Conservation (phyloP, 2,888 invertebrate species). For the Drosophila neonasuta region DNA sequence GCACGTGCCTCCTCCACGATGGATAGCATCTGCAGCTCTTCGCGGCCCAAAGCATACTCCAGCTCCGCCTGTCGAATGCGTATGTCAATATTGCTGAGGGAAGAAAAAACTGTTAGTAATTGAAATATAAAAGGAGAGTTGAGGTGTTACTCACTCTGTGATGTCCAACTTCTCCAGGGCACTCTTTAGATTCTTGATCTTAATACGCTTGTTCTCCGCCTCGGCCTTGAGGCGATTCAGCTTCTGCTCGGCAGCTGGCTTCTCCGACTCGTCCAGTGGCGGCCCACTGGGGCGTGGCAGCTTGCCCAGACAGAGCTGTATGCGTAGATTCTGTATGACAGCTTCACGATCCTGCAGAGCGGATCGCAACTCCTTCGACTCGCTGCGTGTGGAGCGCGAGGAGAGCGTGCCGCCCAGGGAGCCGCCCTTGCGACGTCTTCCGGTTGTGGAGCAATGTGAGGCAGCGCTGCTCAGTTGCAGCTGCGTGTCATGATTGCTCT, state of each 20-base stretch:
- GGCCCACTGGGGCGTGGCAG: slow-evolving; percentile 82
- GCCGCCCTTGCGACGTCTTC: slow-evolving; percentile 84
- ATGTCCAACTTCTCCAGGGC: slow-evolving; percentile 92
- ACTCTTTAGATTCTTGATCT: slow-evolving; percentile 91
- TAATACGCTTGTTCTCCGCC: slow-evolving; percentile 89
- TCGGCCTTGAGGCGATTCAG: slow-evolving; percentile 86
- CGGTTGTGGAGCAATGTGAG: slow-evolving; percentile 76
- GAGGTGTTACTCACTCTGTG: slow-evolving; percentile 88
- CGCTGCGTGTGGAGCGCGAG: slow-evolving; percentile 71
- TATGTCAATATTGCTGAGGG: slow-evolving; percentile 90
- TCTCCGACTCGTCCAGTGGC: slow-evolving; percentile 84
- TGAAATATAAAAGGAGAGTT: neutral
- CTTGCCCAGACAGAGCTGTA: slow-evolving; percentile 81
- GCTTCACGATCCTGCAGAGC: slow-evolving; percentile 91
- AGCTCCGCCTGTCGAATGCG: slow-evolving; percentile 95
- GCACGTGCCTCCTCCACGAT: slow-evolving; percentile 92
- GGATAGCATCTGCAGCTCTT: slow-evolving; percentile 92
- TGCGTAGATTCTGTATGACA: slow-evolving; percentile 87
- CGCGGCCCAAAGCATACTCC: slow-evolving; percentile 93
- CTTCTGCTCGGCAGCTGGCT: slow-evolving; percentile 85
- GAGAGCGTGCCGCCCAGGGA: slow-evolving; percentile 79
- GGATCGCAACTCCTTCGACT: slow-evolving; percentile 86
- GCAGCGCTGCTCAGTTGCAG: slow-evolving; percentile 87
- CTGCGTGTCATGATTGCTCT: slow-evolving; percentile 89
- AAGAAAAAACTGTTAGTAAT: neutral